Evolutionary conservation across 1,140 invertebrate genomes (phyloP), one percentile per base, ranked within the genome.

Genomic region (Bathynomus jamesi): DNA sequence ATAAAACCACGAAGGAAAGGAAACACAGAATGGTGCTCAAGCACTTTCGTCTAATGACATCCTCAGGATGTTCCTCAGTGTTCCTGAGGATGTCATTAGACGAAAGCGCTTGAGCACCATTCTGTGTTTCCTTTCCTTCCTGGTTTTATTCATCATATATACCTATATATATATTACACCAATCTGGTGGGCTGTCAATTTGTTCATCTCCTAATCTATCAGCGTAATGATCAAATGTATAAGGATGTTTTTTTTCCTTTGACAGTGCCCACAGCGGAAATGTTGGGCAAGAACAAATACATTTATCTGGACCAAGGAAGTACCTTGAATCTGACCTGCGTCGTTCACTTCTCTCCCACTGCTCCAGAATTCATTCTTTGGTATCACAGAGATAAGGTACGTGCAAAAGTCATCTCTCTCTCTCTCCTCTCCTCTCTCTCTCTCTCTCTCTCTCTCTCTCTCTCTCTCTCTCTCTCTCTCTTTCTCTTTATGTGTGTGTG

Each of bases 321-420:
- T 30, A 61, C 67, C 10, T 30, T 69, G 27, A 69, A 69, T 28
- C 53, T 69, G 32, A 69, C 67, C 0, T 69, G 67, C 11, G 67
- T 69, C 25, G 67, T 69, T 28, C 67, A 61, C n/a, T 61, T 61
- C 53, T 61, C 46, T 11, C 67, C 67, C 13, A 61, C 62, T n/a
- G 53, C 67, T 17, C 67, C 67, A n/a, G 67, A 69, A 29, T 69
- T 69, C 25, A 61, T 69, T 21, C 25, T 69, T 0, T 69, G 67
- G 67, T 69, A 69, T 61, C 67, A 69, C 46, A 61, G 67, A 27
- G 67, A 69, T 61, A 61, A 69, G 67, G 67, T 69, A 21, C 4
- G 46, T 40, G 29, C n/a, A 53, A 53, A 53, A 53, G n/a, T 69
- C 32, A 31, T 68, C 46, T 11, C 67, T 61, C 8, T 68, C 67